Base-by-base conservation (phyloP, 64 coral and sea anemone genomes). In the Stichodactyla helianthus region DNA sequence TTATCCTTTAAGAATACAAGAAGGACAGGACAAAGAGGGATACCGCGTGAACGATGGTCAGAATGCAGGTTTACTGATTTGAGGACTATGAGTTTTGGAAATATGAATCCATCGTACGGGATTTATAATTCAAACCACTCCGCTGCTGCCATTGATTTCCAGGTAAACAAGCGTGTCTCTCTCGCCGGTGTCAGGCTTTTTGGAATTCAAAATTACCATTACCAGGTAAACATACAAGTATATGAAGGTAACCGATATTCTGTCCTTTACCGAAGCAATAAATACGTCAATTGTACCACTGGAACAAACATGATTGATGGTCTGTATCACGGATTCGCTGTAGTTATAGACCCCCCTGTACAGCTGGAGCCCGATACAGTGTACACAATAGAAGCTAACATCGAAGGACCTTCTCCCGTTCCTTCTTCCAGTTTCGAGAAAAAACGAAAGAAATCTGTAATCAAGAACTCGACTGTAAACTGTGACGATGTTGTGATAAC, bases 181-280 rank as follows among this genome's bases (percentile, higher is more conserved):
- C 78, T 81, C 51, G 78, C 78, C 19, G 78, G 78, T 52, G 52
- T 81, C 18, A 51, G 78, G 14, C 50, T 81, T 53, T 18, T 81
- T 81, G 78, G 50, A 52, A 17, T 18, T 81, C 78, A 19, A 51
- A 81, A 74, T 23, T 23, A 10, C 11, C 22, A 74, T 2, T 74
- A 74, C 25, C 68, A 14, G 2, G 11, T 74, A 13, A 35, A 74
- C 25, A 28, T 74, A 14, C 5, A 74, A 31, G 10, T 74, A 27
- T 31, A 28, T 14, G 1, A 6, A 74, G 26, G 0, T 0, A 31
- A 74, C 27, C 68, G 5, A 12, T 0, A 74, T 27, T 35, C 25
- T 74, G 12, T 74, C 2, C 68, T 74, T 74, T 74, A 74, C 27
- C 68, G 27, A 74, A 74, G 68, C 26, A 74, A 6, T 7, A 7